A percentile compares a stretch with the other conserved stretches of the same genome.
phyloP scores from a whole-genome alignment of 1,140 invertebrate genomes.

The Plutomurus gul region DNA sequence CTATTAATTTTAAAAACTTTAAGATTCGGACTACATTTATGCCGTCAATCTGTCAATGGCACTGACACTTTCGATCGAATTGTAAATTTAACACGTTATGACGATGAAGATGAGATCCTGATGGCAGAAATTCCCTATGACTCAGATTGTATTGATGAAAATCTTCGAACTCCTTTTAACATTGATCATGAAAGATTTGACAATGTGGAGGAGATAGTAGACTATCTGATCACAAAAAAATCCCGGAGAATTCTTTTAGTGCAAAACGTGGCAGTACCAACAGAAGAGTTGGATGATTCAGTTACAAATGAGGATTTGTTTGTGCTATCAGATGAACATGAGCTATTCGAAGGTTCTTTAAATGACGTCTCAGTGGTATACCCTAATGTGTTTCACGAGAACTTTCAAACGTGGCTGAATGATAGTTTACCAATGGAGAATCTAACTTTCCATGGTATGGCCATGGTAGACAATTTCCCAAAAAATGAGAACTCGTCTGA shows the following conservation, averaged over 20 bases:
- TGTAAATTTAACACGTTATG: not conserved
- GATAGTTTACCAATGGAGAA: not conserved
- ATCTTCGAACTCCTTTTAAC: slow-evolving; percentile 38
- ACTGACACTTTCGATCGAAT: slow-evolving; percentile 8
- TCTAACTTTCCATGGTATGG: slow-evolving; percentile 28
- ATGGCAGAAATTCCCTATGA: slow-evolving; percentile 46
- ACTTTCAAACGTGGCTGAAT: not conserved
- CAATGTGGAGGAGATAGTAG: not conserved
- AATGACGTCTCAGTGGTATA: slow-evolving; percentile 34
- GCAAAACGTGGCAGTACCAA: slow-evolving; percentile 28
- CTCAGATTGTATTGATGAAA: slow-evolving; percentile 49
- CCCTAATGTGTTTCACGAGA: slow-evolving; percentile 15
- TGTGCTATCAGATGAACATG: not conserved
- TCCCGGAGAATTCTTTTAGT: slow-evolving; percentile 2
- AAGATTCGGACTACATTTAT: slow-evolving; percentile 50
- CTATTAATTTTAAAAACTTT: too few species aligned
- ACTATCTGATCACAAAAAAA: not conserved
- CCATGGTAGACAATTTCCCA: slow-evolving; percentile 44
- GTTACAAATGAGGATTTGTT: not conserved
- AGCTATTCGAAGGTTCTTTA: slow-evolving; percentile 4
- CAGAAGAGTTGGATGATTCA: not conserved
- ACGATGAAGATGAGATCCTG: not conserved
- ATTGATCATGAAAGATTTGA: slow-evolving; percentile 19
- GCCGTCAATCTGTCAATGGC: not conserved
- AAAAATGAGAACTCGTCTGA: not conserved